Evolutionary conservation across 2,888 invertebrate genomes (phyloP).

Genomic region (Cantharis lateralis): DNA sequence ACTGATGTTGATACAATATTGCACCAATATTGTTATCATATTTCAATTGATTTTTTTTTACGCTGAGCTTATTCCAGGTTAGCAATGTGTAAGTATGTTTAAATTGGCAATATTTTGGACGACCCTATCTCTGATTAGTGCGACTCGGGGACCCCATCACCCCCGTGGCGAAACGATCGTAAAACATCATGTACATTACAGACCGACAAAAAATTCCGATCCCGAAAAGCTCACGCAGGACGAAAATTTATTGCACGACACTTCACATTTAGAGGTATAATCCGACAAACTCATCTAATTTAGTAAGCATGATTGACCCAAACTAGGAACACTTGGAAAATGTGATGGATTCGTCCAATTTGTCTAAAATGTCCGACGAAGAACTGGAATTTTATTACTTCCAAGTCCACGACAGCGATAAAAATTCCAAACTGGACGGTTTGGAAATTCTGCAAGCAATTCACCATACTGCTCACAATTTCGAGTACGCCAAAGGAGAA

Average conservation of each 20-base stretch:
- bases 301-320: slow-evolving; percentile 29
- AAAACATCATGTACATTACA: slow-evolving; percentile 63
- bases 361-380: slow-evolving; percentile 78
- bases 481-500: slow-evolving; percentile 54
- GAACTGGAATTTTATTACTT: slow-evolving; percentile 87
- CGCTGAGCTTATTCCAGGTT: not conserved
- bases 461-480: slow-evolving; percentile 72
- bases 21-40: no score
- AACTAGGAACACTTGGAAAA: slow-evolving; percentile 53
- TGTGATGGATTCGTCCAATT: slow-evolving; percentile 57
- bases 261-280: slow-evolving; percentile 63
- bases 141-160: slow-evolving; percentile 68
- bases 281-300: not conserved
- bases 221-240: slow-evolving; percentile 70
- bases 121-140: slow-evolving; percentile 26
- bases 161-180: slow-evolving; percentile 60
- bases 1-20: no score
- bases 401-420: slow-evolving; percentile 87
- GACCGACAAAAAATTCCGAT: slow-evolving; percentile 59
- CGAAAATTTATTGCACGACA: slow-evolving; percentile 73
- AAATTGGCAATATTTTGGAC: slow-evolving; percentile 13
- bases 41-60: no score
- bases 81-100: slow-evolving; percentile 11
- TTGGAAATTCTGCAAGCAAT: slow-evolving; percentile 85
- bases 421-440: slow-evolving; percentile 87